phyloP scores from a whole-genome alignment of 2,113 vertebrate species.

The Muntiacus muntjak region DNA sequence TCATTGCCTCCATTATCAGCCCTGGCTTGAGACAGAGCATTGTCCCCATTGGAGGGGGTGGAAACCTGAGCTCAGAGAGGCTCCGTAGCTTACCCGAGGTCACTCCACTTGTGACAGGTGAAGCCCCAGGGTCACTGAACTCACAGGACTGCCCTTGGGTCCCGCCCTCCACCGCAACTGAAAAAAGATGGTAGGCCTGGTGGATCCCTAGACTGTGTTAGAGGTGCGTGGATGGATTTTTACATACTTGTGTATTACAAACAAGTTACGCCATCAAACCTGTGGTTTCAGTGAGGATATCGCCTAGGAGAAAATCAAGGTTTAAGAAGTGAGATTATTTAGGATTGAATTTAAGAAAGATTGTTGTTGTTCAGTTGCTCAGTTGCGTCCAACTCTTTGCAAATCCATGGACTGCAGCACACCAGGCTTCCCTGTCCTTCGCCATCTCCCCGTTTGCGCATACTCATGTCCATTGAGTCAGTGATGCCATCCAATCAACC shows the following conservation, averaged over 20 bases:
- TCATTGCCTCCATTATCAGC: accelerated
- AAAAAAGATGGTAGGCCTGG: accelerated
- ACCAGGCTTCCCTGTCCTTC: not conserved
- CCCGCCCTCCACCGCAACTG: not conserved
- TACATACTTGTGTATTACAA: not conserved
- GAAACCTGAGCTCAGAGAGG: no score
- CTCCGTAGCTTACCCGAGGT: not conserved
- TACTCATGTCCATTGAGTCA: not conserved
- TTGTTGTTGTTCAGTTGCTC: not conserved
- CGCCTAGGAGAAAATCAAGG: not conserved
- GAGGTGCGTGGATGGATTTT: not conserved
- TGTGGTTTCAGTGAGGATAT: not conserved
- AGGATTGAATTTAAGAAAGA: not conserved
- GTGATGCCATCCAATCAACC: not conserved
- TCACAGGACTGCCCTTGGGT: accelerated
- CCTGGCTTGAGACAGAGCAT: accelerated
- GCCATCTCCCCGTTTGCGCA: not conserved
- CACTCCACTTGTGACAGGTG: not conserved
- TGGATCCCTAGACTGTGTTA: accelerated
- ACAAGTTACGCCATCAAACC: not conserved
- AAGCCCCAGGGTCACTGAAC: not conserved
- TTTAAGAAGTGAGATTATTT: not conserved
- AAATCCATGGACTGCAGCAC: not conserved
- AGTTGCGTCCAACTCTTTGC: not conserved
- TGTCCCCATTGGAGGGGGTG: not conserved